Base-by-base conservation (phyloP, 1,140 invertebrate genomes). In the Lepidurus couesii region DNA sequence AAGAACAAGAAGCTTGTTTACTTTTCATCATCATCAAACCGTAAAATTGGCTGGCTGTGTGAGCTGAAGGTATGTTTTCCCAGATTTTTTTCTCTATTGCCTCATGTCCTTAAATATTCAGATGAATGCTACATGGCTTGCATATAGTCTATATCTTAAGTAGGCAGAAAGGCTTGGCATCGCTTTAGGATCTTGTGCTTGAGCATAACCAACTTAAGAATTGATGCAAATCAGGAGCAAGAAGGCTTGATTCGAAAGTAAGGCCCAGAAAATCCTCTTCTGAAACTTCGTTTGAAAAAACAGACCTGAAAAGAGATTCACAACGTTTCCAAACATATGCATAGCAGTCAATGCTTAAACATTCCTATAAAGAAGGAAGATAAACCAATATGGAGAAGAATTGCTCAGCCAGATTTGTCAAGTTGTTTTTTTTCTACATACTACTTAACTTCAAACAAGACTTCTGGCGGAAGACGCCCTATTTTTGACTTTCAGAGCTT, bases 401-500 rank as follows among this genome's bases (percentile, higher is more conserved):
- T 65, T 65, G 53, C 1, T 65, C 16, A 65, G 53, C 53, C n/a
- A 65, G 53, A 65, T 65, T 65, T 65, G n/a, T 65, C 53, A 21
- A n/a, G 53, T 65, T 7, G 53, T 65, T 7, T 65, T 13, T 65
- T 65, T 65, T 65, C 9, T 6, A 6, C 21, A 1, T 6, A 65
- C 47, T 65, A 13, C 21, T 65, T 65, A 13, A 16, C 8, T 65
- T 16, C n/a, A 4, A 65, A 65, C n/a, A 65, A 65, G 53, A 65
- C 53, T 65, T 65, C 53, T 65, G 53, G 53, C 53, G 53, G 53
- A 65, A 65, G 53, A 65, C 53, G 53, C 8, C 53, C 53, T 65
- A 65, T 65, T 65, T 65, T 65, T 65, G n/a, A 65, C 53, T 65
- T 65, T 34, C 34, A 34, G 34, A 3, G 34, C 4, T 34, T 34